Base-by-base conservation (phyloP, 2,113 vertebrate species). In the Nyctereutes procyonoides region DNA sequence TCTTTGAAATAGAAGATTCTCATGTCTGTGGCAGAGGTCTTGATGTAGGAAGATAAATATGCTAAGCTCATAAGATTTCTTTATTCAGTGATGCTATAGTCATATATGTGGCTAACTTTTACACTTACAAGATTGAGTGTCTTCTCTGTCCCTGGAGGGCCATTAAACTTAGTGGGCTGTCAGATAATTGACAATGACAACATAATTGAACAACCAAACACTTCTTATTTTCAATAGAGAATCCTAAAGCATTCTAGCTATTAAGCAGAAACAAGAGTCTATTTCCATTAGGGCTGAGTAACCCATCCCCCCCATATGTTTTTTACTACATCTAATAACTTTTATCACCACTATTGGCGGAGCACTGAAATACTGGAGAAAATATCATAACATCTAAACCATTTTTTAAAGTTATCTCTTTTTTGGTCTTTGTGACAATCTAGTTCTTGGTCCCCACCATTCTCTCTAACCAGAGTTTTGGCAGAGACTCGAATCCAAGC, bases 111-210 rank as follows among this genome's bases (percentile, higher is more conserved):
- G 83, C 48, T 90, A 96, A 77, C 63, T 92, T 83, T 73, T 48
- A n/a, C 79, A 56, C 60, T 88, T 96, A 48, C 22, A 95, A 67
- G 58, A 94, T 5, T 53, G 53, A 80, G 38, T 76, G 81, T 65
- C 73, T 94, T 73, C 28, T 83, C 14, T 35, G 51, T 92, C 58
- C 90, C 69, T 38, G 6, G 92, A 97, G 48, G 62, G 83, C 60
- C 35, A 84, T 74, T 85, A 38, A 90, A 89, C 67, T 79, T 65
- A 71, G 71, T 11, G 7, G 67, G n/a, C 60, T 93, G 60, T 77
- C 80, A 88, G 87, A 17, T 35, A 95, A 86, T 56, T 94, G 90
- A 94, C 38, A 87, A 73, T 74, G 93, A 73, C 12, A 93, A 81
- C 4, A 74, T 84, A 96, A 95, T 1, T 81, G 77, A 97, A 30